Conservation (phyloP, 2,888 invertebrate species). For the Gisinianus flammeolus region DNA sequence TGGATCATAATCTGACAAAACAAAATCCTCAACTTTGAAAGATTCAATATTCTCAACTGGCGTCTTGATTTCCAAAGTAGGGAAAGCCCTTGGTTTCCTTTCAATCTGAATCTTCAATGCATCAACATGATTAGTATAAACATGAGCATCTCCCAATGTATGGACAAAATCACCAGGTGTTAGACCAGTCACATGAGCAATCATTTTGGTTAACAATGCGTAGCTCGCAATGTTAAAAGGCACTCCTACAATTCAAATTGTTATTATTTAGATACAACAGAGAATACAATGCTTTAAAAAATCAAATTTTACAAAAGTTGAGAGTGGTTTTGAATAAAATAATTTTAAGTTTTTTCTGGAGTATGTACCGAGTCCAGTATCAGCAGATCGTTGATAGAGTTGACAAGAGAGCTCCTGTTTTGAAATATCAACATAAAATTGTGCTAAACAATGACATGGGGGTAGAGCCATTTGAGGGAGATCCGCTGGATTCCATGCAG, state of each 20-base stretch:
- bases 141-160: slow-evolving; percentile 92
- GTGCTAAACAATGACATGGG: slow-evolving; percentile 93
- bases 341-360: too few relatives aligned
- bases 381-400: slow-evolving; percentile 94
- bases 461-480: slow-evolving; percentile 91
- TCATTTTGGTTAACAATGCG: slow-evolving; percentile 90
- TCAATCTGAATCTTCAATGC: slow-evolving; percentile 80
- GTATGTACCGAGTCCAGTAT: slow-evolving; percentile 92
- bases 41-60: slow-evolving; percentile 81
- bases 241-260: slow-evolving; percentile 51
- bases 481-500: slow-evolving; percentile 93
- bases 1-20: slow-evolving; percentile 82
- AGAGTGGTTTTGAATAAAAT: too few relatives aligned
- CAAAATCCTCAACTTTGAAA: slow-evolving; percentile 83
- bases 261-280: too few relatives aligned
- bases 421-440: slow-evolving; percentile 81
- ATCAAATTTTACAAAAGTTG: too few relatives aligned
- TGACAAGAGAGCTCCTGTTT: slow-evolving; percentile 80
- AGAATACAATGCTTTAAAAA: too few relatives aligned
- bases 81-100: slow-evolving; percentile 81
- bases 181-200: slow-evolving; percentile 90
- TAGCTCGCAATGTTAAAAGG: slow-evolving; percentile 92
- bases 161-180: slow-evolving; percentile 95
- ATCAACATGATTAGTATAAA: slow-evolving; percentile 88
- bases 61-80: slow-evolving; percentile 77